Percentiles rank a stretch among this genome's conserved stretches.
These are phyloP conservation scores for Bombus sylvicola DNA, from an alignment of 1,140 invertebrate species.

Conservation along the genomic window DNA sequence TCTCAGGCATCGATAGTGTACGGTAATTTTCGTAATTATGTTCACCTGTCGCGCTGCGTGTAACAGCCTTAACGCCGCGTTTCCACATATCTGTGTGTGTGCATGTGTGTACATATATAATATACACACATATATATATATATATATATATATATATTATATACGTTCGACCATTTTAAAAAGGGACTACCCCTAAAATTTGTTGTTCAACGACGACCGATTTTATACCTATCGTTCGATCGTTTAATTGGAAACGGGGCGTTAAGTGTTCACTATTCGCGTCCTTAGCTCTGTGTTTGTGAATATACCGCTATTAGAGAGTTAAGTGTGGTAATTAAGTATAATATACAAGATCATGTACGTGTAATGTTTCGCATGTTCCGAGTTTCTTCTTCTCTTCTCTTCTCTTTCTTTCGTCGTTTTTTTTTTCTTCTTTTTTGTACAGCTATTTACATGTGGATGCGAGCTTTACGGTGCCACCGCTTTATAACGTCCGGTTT, in stretches of 20 bases:
- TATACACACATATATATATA: not conserved
- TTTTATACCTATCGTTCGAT: constrained; percentile 5
- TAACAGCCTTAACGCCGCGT: constrained; percentile 42
- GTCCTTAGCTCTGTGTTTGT: constrained; percentile 41
- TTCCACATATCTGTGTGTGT: constrained; percentile 23
- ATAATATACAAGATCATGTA: constrained; percentile 78
- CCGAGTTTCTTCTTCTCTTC: constrained; percentile 39
- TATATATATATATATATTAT: not conserved
- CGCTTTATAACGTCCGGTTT: constrained; percentile 57
- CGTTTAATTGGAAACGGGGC: constrained; percentile 41
- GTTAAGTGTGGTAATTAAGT: constrained; percentile 80
- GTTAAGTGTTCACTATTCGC: constrained; percentile 39
- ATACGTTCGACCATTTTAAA: not conserved
- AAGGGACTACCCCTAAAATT: constrained; percentile 1
- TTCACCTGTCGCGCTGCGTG: constrained; percentile 35
- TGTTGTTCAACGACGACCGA: constrained; percentile 1
- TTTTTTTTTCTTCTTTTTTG: constrained; percentile 63
- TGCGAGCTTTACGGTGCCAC: constrained; percentile 70
- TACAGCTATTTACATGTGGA: constrained; percentile 79
- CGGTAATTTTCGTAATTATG: constrained; percentile 60
- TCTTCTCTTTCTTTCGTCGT: constrained; percentile 7
- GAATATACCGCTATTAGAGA: constrained; percentile 65
- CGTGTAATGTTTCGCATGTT: constrained; percentile 68
- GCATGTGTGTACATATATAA: not conserved
- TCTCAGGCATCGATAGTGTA: constrained; percentile 66